Evolutionary conservation across 2,888 invertebrate species (phyloP).

Genomic region (Plemyria rubiginata): DNA sequence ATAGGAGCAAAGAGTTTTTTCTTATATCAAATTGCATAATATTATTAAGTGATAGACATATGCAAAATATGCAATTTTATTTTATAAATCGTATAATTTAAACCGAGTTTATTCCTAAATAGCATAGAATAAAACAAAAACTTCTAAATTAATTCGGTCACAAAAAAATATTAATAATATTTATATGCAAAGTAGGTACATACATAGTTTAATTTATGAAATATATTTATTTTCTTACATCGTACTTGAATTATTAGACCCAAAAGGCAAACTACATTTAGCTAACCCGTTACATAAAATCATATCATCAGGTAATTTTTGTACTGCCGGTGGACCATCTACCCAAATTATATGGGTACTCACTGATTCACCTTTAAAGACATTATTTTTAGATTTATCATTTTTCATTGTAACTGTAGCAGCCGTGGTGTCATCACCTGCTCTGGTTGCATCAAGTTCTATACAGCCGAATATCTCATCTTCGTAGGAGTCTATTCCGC

Average conservation of each 20-base stretch:
- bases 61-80: too few species aligned
- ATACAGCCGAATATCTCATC: slow-evolving; percentile 46
- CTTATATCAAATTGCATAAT: too few species aligned
- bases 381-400: background rate
- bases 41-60: too few species aligned
- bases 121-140: too few species aligned
- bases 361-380: background rate
- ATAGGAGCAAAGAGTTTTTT: too few species aligned
- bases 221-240: too few species aligned
- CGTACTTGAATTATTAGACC: slow-evolving; percentile 1
- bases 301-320: slow-evolving; percentile 10
- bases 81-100: too few species aligned
- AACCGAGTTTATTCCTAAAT: too few species aligned
- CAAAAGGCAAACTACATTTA: slow-evolving; percentile 26
- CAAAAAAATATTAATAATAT: too few species aligned
- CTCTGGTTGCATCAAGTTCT: background rate
- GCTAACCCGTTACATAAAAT: slow-evolving; percentile 6
- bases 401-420: background rate
- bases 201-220: too few species aligned
- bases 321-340: slow-evolving; percentile 3
- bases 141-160: too few species aligned
- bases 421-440: background rate
- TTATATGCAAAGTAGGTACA: too few species aligned
- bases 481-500: slow-evolving; percentile 48
- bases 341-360: slow-evolving; percentile 16